Evolutionary conservation across 2,888 invertebrate species (phyloP).

Genomic region (Myopa tessellatipennis): DNA sequence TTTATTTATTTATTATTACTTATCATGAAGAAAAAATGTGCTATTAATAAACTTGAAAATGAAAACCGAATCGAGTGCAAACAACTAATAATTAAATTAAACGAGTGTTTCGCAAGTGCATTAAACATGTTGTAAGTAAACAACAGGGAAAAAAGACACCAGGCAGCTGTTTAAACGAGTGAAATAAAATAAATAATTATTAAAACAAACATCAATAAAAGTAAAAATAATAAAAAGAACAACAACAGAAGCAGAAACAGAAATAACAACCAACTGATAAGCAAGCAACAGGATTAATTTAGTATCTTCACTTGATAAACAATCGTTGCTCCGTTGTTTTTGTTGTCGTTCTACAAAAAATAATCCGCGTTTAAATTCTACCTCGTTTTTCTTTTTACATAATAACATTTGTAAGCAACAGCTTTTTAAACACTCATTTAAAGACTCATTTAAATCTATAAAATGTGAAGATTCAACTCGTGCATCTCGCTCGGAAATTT

Average conservation of each 20-base stretch:
- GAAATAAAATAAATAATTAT: background rate
- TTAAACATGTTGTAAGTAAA: background rate
- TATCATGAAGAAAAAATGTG: too few relatives aligned
- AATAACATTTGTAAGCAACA: too few relatives aligned
- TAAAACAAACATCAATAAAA: too few relatives aligned
- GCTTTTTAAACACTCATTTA: too few relatives aligned
- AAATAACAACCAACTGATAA: background rate
- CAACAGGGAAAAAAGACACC: background rate
- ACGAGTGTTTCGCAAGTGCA: background rate
- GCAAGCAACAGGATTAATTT: background rate
- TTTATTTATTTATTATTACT: too few relatives aligned
- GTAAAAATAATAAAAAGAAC: background rate
- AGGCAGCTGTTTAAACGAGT: background rate
- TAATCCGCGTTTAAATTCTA: background rate
- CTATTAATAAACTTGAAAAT: too few relatives aligned
- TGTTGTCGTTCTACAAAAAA: too few relatives aligned
- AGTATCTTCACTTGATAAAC: background rate
- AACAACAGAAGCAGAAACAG: background rate
- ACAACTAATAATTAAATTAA: background rate
- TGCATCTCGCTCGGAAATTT: too few relatives aligned
- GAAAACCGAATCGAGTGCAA: too few relatives aligned
- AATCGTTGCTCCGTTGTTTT: background rate
- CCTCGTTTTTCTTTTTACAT: background rate
- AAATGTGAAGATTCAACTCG: too few relatives aligned
- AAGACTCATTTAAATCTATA: too few relatives aligned